These are phyloP conservation scores for Thymelicus lineola DNA, from an alignment of 2,888 invertebrate genomes.

Conservation along the genomic window DNA sequence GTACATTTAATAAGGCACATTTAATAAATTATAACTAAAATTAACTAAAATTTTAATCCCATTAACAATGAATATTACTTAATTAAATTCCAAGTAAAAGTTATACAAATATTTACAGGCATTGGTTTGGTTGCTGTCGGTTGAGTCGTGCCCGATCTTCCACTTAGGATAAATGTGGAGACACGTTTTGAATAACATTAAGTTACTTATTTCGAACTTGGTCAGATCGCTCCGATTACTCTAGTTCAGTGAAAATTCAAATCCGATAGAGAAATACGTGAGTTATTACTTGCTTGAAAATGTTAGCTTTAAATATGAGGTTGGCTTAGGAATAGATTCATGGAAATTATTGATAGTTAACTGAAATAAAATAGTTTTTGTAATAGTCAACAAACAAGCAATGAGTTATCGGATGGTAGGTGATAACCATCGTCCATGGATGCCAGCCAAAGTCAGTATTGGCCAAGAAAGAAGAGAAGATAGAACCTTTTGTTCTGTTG, in stretches of 20 bases:
- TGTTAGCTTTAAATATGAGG: conserved; percentile 36
- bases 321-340: conserved; percentile 12
- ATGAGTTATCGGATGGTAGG: too few species aligned
- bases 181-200: conserved; percentile 81
- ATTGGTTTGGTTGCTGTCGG: conserved; percentile 58
- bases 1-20: too few species aligned
- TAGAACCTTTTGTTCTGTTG: too few species aligned
- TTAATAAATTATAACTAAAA: too few species aligned
- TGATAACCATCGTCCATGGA: too few species aligned
- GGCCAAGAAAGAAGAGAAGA: too few species aligned
- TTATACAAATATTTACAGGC: conserved; percentile 4
- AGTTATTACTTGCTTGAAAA: conserved; percentile 51
- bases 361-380: neutral
- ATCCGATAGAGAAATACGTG: conserved; percentile 56
- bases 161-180: conserved; percentile 79
- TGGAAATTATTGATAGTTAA: conserved; percentile 5
- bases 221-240: conserved; percentile 59
- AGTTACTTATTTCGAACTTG: conserved; percentile 64
- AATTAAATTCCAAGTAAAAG: neutral
- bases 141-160: conserved; percentile 78
- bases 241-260: conserved; percentile 54
- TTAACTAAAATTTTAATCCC: too few species aligned
- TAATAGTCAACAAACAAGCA: too few species aligned
- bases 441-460: too few species aligned
- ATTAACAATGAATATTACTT: neutral